Percentiles rank a stretch among this genome's conserved stretches.
phyloP scores from a whole-genome alignment of 2,888 invertebrate genomes.

The Leucophenga montana region DNA sequence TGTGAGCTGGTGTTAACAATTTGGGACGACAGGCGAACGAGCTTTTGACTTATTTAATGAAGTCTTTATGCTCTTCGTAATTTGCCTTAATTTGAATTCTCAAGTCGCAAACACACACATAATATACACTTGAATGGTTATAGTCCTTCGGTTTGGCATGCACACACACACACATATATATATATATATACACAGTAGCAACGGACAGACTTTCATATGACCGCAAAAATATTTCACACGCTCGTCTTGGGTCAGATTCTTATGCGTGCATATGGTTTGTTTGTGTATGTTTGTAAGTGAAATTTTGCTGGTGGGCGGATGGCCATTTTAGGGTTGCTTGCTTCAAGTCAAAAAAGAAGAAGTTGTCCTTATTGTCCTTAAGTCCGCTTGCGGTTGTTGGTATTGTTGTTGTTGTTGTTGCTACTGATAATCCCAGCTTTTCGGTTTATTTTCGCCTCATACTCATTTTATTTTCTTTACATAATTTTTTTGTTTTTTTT shows the following conservation, averaged over 20 bases:
- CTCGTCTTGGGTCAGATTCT: slow-evolving; percentile 38
- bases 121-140: slow-evolving; percentile 12
- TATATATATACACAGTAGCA: slow-evolving; percentile 1
- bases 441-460: background rate
- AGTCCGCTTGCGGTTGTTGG: slow-evolving; percentile 15
- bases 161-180: background rate
- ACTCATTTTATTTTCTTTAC: background rate
- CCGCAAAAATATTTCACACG: slow-evolving; percentile 54
- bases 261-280: background rate
- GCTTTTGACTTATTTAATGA: slow-evolving; percentile 17
- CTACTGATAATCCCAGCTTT: slow-evolving; percentile 7
- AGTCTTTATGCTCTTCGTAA: slow-evolving; percentile 24
- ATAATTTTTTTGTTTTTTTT: too few species aligned
- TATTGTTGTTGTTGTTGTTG: slow-evolving; percentile 9
- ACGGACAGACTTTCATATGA: slow-evolving; percentile 30
- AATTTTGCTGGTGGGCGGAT: background rate
- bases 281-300: background rate
- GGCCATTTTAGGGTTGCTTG: slow-evolving; percentile 10
- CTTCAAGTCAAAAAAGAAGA: background rate
- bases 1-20: background rate
- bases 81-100: slow-evolving; percentile 47
- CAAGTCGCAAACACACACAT: slow-evolving; percentile 24
- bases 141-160: background rate
- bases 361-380: slow-evolving; percentile 23
- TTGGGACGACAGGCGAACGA: background rate